Conservation (phyloP, 2,797 vertebrate genomes). For the Cyprinella venusta region DNA sequence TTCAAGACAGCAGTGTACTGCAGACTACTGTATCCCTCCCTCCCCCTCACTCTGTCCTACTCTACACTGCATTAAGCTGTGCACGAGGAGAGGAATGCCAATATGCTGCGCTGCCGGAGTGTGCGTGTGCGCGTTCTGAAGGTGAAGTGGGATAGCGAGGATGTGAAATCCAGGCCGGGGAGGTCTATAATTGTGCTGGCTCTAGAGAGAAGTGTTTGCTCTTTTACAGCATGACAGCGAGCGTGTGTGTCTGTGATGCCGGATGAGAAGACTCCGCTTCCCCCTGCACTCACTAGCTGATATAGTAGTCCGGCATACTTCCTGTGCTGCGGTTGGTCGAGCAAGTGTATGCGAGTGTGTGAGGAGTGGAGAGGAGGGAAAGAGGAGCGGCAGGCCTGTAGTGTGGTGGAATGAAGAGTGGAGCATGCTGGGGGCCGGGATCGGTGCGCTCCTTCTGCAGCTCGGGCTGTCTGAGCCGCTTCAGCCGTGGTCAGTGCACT, state of each 20-base stretch:
- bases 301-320: slow-evolving; percentile 74
- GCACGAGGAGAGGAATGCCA: slow-evolving; percentile 41
- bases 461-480: slow-evolving; percentile 90
- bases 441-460: slow-evolving; percentile 90
- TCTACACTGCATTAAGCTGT: slow-evolving; percentile 47
- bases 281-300: slow-evolving; percentile 68
- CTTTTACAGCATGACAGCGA: slow-evolving; percentile 23
- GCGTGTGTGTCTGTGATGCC: slow-evolving; percentile 57
- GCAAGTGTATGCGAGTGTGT: slow-evolving; percentile 63
- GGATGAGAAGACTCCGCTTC: slow-evolving; percentile 69
- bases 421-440: slow-evolving; percentile 93
- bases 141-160: slow-evolving; percentile 30
- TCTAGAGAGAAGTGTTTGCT: slow-evolving; percentile 38
- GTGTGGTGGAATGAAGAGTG: slow-evolving; percentile 89
- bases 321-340: slow-evolving; percentile 62
- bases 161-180: slow-evolving; percentile 37
- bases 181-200: slow-evolving; percentile 35
- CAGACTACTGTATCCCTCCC: slow-evolving; percentile 35
- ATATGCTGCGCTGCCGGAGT: slow-evolving; percentile 26
- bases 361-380: slow-evolving; percentile 53
- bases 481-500: slow-evolving; percentile 87
- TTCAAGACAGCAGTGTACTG: slow-evolving; percentile 48
- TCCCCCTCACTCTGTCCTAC: slow-evolving; percentile 21
- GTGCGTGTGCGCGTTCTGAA: slow-evolving; percentile 32
- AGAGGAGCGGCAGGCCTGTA: slow-evolving; percentile 51